Percentiles rank a stretch among this genome's conserved stretches.
These are phyloP conservation scores for Nymphalis urticae DNA, from an alignment of 2,888 invertebrate genomes.

Conservation along the genomic window DNA sequence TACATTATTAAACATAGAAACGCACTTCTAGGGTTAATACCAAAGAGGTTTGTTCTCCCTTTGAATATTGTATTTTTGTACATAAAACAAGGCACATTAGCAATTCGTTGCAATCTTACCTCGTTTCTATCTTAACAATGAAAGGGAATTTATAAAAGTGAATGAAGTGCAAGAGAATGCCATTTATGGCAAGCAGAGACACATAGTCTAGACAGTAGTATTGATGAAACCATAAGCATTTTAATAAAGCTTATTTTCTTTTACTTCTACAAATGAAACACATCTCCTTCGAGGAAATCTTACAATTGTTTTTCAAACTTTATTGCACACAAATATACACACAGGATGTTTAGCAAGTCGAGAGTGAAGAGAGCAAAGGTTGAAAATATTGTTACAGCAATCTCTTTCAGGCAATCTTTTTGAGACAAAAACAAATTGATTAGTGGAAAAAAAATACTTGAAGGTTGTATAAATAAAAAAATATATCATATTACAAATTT, in stretches of 20 bases:
- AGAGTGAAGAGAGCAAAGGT: too few species aligned
- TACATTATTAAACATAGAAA: background rate
- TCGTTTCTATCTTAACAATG: background rate
- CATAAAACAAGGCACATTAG: background rate
- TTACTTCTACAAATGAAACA: background rate
- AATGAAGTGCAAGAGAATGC: background rate
- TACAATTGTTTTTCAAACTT: background rate
- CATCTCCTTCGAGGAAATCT: background rate
- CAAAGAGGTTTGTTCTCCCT: background rate
- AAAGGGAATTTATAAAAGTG: background rate
- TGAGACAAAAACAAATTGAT: too few species aligned
- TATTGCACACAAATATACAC: background rate
- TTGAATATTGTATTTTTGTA: background rate
- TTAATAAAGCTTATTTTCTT: background rate
- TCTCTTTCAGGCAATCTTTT: too few species aligned
- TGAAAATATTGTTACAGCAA: too few species aligned
- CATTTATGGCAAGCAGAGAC: background rate
- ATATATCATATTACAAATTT: too few species aligned
- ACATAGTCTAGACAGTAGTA: conserved; percentile 1
- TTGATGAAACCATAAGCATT: background rate
- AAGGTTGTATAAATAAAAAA: too few species aligned
- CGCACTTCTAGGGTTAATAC: background rate
- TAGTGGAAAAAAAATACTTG: too few species aligned
- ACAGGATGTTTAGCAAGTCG: too few species aligned
- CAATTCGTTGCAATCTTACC: background rate